phyloP scores from a whole-genome alignment of 30 jellyfish, hydroid and myxozoan species.

The Aurelia aurita region DNA sequence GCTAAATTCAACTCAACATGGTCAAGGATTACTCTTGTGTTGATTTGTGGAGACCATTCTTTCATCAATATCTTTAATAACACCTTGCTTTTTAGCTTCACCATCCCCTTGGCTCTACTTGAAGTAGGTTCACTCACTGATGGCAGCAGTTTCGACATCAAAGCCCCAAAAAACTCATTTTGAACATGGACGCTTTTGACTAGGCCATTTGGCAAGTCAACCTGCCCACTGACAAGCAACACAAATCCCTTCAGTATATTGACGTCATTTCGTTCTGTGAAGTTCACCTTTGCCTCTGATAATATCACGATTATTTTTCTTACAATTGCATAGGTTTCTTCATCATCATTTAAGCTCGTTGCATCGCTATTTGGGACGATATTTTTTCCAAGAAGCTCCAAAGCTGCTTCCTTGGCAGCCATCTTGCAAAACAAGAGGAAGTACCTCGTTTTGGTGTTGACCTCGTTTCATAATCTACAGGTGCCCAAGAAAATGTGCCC shows the following conservation, averaged over 20 bases:
- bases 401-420: conserved; percentile 28
- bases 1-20: conserved; percentile 24
- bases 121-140: conserved; percentile 17
- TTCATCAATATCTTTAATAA: conserved; percentile 26
- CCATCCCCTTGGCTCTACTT: not conserved
- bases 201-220: conserved; percentile 5
- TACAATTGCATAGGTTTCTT: not conserved
- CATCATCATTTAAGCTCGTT: not conserved
- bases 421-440: conserved; percentile 1
- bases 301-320: not conserved
- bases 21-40: not conserved
- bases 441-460: too few species aligned
- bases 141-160: conserved; percentile 25
- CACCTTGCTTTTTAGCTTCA: conserved; percentile 5
- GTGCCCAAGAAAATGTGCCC: too few species aligned
- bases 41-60: conserved; percentile 44
- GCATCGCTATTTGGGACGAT: not conserved
- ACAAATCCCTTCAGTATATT: not conserved
- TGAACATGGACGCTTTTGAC: not conserved
- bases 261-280: not conserved
- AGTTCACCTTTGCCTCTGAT: not conserved
- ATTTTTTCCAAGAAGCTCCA: not conserved
- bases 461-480: too few species aligned
- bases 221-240: not conserved
- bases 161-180: not conserved